Conservation (phyloP, 2,113 vertebrate species). For the Syrmaticus mikado region DNA sequence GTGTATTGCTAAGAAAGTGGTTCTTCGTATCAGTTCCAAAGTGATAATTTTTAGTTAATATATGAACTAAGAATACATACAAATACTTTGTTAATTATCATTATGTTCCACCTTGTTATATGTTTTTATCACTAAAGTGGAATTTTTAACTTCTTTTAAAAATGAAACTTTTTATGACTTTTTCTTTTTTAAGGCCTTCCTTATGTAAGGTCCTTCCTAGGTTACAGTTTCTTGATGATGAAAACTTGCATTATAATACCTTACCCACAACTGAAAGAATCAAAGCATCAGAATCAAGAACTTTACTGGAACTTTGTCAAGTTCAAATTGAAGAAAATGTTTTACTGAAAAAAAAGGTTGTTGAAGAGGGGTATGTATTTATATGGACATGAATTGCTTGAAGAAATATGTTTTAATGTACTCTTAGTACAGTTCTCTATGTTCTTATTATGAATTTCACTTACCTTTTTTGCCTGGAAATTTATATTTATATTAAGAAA, state of each 20-base stretch:
- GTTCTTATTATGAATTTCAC: not conserved
- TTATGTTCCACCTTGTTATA: not conserved
- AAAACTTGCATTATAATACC: constrained; percentile 56
- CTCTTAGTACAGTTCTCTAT: not conserved
- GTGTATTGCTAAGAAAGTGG: not conserved
- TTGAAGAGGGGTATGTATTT: constrained; percentile 78
- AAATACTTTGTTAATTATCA: not conserved
- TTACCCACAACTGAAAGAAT: constrained; percentile 38
- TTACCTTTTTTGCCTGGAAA: not conserved
- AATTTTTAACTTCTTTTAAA: not conserved
- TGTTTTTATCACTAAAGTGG: not conserved
- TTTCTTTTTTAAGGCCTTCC: constrained; percentile 73
- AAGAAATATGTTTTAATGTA: not conserved
- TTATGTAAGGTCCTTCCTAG: constrained; percentile 78
- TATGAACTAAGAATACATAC: not conserved
- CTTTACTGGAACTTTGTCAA: constrained; percentile 84
- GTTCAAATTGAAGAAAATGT: constrained; percentile 81
- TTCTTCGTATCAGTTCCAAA: not conserved
- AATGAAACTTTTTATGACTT: not conserved
- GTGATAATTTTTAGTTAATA: not conserved
- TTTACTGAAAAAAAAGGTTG: constrained; percentile 71
- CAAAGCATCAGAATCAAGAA: constrained; percentile 39
- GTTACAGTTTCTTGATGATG: constrained; percentile 80
- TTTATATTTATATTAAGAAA: not conserved
- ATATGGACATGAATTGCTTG: not conserved